Base-by-base conservation (phyloP, 2,888 invertebrate genomes). In the Cacoxenus indagator region DNA sequence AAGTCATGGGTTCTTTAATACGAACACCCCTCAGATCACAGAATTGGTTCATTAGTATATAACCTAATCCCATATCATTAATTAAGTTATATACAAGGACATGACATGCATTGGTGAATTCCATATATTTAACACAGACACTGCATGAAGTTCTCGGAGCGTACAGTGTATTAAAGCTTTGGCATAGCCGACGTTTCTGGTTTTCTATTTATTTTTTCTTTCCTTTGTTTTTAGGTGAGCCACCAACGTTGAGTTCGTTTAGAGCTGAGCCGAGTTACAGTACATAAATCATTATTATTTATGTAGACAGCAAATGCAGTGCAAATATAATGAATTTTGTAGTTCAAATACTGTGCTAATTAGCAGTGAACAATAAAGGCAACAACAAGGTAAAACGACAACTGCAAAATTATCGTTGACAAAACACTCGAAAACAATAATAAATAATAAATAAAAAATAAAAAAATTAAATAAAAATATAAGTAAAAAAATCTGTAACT, bases 221-320 rank as follows among this genome's bases (percentile, higher is more conserved):
- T n/a, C n/a, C 37, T 14, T 37, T 37, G 22, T 46, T 54, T 54
- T 22, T 54, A 57, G 57, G 57, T 57, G 57, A 57, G 57, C 57
- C 57, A 57, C 57, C 57, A 26, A n/a, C 26, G 29, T 57, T 27
- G 57, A 54, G n/a, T n/a, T n/a, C n/a, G n/a, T n/a, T 31, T 31
- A 31, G 9, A 8, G 9, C 6, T 31, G 1, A 37, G 5, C 4
- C 17, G 2, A 17, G 17, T 17, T 48, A 6, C 48, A 48, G n/a
- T 48, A 19, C 48, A 48, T 48, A 48, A 57, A 57, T 57, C 57
- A 57, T 57, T 27, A 26, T 57, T 57, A 57, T 57, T 57, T 57
- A 57, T 57, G 57, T 8, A n/a, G 17, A 48, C 48, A 48, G 1
- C 9, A 48, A 48, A n/a, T 48, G n/a, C 48, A 37, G 37, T 17